phyloP scores from a whole-genome alignment of 2,888 invertebrate genomes.

The Andricus quercusramuli region DNA sequence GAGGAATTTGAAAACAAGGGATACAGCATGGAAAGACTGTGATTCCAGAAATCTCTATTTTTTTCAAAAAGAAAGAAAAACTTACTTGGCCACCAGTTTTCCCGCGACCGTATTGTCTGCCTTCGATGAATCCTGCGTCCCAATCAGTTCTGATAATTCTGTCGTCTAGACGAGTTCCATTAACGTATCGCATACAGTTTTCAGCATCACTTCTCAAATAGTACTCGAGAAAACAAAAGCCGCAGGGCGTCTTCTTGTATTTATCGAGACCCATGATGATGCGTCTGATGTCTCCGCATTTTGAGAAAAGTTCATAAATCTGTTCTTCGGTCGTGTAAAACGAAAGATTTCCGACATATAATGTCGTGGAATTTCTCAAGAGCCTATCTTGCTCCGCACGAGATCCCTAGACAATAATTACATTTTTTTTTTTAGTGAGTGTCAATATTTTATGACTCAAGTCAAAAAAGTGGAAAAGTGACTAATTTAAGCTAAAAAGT shows the following conservation, averaged over 20 bases:
- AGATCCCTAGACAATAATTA: slow-evolving; percentile 84
- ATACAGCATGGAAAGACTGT: too few species aligned
- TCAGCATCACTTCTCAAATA: slow-evolving; percentile 88
- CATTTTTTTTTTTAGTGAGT: background rate
- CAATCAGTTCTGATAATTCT: slow-evolving; percentile 98
- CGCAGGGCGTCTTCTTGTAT: slow-evolving; percentile 98
- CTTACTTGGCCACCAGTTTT: slow-evolving; percentile 98
- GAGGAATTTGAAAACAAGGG: too few species aligned
- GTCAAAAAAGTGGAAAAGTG: background rate
- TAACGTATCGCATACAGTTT: slow-evolving; percentile 93
- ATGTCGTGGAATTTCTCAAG: slow-evolving; percentile 87
- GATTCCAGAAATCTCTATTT: background rate
- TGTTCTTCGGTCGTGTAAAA: slow-evolving; percentile 99
- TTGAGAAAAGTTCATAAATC: slow-evolving; percentile 96
- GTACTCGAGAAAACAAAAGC: slow-evolving; percentile 99
- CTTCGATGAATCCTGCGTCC: slow-evolving; percentile 99
- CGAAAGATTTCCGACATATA: slow-evolving; percentile 98
- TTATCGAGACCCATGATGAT: slow-evolving; percentile 99
- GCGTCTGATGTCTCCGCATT: slow-evolving; percentile 96
- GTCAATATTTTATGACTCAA: background rate
- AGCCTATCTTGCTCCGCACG: slow-evolving; percentile 92
- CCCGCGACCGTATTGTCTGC: slow-evolving; percentile 98
- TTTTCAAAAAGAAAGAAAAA: slow-evolving; percentile 25
- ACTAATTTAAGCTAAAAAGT: too few species aligned
- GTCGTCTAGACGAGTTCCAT: slow-evolving; percentile 97